Base-by-base conservation (phyloP, 2,113 vertebrate species). In the Lampris megalopsis region DNA sequence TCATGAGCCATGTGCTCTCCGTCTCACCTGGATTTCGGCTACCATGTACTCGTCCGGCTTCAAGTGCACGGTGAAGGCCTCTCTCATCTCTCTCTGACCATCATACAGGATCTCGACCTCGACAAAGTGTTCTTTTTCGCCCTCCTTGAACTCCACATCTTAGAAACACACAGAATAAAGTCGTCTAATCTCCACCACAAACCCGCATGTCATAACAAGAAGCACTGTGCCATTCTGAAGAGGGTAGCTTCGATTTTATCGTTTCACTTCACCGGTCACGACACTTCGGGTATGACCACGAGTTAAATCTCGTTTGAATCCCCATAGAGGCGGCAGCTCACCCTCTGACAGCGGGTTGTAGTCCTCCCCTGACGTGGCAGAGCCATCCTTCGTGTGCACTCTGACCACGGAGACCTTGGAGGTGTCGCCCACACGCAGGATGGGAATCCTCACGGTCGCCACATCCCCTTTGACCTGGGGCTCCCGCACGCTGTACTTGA, bases 31-130 rank as follows among this genome's bases (percentile, higher is more conserved):
- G 83, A 92, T 92, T 85, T 96, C 95, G 40, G 96, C 94, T 80
- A 95, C 93, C 95, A 95, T 95, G 89, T 96, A 95, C 86, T 96
- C 95, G 61, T 96, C 96, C 11, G 95, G 94, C 86, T 96, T 96
- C 93, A 96, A 90, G 87, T 95, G 95, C 2, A 96, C 89, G 2
- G 90, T 95, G 87, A 97, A 96, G 60, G 93, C 92, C 90, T 97
- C 95, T 68, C 95, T 93, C 92, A 96, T 95, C 91, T 97, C 96
- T 81, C 94, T 89, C 83, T 95, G 71, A 4, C 96, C 95, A 1
- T 95, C 94, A 66, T 93, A 95, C n/a, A 97, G 89, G 78, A 96
- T 87, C 89, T 96, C 94, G 13, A 95, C 87, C 86, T 96, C 93
- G 80, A 95, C 93, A 88, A 94, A 93, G 77, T 95, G 95, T 62